Evolutionary conservation across 2,888 invertebrate species (phyloP), one percentile per base, ranked within the genome.

Genomic region (Hirudinaria manillensis): DNA sequence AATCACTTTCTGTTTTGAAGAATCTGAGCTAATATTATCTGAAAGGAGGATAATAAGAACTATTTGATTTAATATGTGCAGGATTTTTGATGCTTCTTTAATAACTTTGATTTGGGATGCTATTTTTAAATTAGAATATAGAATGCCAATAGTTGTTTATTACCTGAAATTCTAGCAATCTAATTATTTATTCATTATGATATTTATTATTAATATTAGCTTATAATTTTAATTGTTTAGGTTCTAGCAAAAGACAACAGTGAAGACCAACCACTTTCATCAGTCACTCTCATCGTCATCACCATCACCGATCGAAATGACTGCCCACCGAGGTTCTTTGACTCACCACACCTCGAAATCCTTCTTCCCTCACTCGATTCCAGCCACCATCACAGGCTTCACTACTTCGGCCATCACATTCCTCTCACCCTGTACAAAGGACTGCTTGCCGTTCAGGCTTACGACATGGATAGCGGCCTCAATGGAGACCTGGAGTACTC

Each of bases 341-440:
- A 61, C 61, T 24, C 61, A 6, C 61, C 61, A 4, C 61, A 61
- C 61, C 61, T 61, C 6, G 61, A 61, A 61, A 24, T 61, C 61
- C 10, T 61, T 10, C 61, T 61, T 29, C 61, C 61, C 4, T 27
- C 13, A 6, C 1, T 16, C 4, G 29, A 61, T 29, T 24, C 24
- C 10, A 24, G 7, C 29, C 61, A n/a, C 3, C 61, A 61, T 61
- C 61, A n/a, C n/a, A 24, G 29, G 24, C 61, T 21, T 61, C 61
- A 61, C n/a, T 29, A 29, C 24, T 1, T 21, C 7, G 61, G 29
- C 29, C 24, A 61, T 61, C 61, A 10, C 45, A 10, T 45, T 45
- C 45, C 3, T 45, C 45, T 10, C 10, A 45, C 45, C 1, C 45
- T 61, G 24, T 61, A 61, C 21, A 19, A 61, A 61, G 61, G 61